phyloP scores from a whole-genome alignment of 2,113 vertebrate genomes.

The Epinephelus lanceolatus region DNA sequence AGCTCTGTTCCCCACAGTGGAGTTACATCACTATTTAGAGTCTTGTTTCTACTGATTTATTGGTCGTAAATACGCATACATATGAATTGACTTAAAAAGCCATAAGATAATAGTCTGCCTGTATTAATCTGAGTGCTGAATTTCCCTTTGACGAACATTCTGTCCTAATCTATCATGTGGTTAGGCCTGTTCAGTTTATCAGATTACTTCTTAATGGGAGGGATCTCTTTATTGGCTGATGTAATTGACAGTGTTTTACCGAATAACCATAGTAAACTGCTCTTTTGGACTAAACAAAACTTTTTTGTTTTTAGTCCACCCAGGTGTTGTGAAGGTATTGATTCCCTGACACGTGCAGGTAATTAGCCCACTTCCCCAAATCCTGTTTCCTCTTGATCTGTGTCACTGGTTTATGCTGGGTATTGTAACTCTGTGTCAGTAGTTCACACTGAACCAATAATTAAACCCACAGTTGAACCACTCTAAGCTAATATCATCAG shows the following conservation, averaged over 20 bases:
- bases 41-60: constrained; percentile 17
- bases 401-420: constrained; percentile 34
- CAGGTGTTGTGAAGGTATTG: constrained; percentile 18
- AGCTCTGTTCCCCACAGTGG: not conserved
- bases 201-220: constrained; percentile 29
- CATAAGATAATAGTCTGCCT: constrained; percentile 4
- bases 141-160: not conserved
- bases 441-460: constrained; percentile 49
- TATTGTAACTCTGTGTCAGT: constrained; percentile 51
- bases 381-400: constrained; percentile 40
- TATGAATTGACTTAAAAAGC: constrained; percentile 1
- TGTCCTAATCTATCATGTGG: constrained; percentile 30
- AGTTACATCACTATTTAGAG: constrained; percentile 24
- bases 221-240: constrained; percentile 25
- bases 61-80: constrained; percentile 28
- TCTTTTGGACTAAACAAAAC: not conserved
- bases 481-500: constrained; percentile 46
- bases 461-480: constrained; percentile 56
- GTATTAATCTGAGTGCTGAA: constrained; percentile 23
- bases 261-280: constrained; percentile 2
- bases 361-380: constrained; percentile 31
- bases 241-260: constrained; percentile 22
- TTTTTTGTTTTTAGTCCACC: not conserved
- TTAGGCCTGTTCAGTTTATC: constrained; percentile 36
- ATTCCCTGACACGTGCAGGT: constrained; percentile 2